phyloP scores from a whole-genome alignment of 2,888 invertebrate genomes.

The Rotaria sp. region DNA sequence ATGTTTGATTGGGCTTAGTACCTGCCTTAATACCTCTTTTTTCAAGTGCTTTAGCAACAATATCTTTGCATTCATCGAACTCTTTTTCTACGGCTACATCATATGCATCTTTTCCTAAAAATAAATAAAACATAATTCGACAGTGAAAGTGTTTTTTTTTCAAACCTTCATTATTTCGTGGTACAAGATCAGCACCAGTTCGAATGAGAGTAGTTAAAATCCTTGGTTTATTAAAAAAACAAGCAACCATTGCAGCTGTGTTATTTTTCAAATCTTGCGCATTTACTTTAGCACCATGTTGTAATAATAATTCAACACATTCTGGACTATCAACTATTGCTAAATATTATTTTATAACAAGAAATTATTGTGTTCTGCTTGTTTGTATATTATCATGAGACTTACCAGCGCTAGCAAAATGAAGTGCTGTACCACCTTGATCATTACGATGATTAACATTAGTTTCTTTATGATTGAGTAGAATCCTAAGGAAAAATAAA shows the following conservation, averaged over 20 bases:
- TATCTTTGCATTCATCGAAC: conserved; percentile 34
- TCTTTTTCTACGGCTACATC: conserved; percentile 37
- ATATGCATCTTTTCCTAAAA: conserved; percentile 28
- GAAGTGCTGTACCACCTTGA: conserved; percentile 39
- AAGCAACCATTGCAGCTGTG: conserved; percentile 39
- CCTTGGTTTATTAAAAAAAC: conserved; percentile 40
- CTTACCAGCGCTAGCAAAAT: conserved; percentile 39
- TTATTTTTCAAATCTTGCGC: conserved; percentile 34
- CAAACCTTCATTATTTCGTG: conserved; percentile 38
- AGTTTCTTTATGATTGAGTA: conserved; percentile 35
- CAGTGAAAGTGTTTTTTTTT: background rate
- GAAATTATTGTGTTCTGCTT: background rate
- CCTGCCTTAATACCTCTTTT: conserved; percentile 31
- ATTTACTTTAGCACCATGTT: conserved; percentile 36
- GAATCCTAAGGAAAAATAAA: background rate
- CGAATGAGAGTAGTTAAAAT: conserved; percentile 35
- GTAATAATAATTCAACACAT: conserved; percentile 37
- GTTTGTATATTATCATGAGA: no score
- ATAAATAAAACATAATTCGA: background rate
- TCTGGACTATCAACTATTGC: conserved; percentile 35
- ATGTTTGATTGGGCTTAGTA: background rate
- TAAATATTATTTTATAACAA: background rate
- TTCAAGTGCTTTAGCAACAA: conserved; percentile 29
- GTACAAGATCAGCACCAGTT: conserved; percentile 30
- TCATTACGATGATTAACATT: conserved; percentile 39